These are phyloP conservation scores for Gorsachius magnificus DNA, from an alignment of 2,797 vertebrate species.

Conservation along the genomic window DNA sequence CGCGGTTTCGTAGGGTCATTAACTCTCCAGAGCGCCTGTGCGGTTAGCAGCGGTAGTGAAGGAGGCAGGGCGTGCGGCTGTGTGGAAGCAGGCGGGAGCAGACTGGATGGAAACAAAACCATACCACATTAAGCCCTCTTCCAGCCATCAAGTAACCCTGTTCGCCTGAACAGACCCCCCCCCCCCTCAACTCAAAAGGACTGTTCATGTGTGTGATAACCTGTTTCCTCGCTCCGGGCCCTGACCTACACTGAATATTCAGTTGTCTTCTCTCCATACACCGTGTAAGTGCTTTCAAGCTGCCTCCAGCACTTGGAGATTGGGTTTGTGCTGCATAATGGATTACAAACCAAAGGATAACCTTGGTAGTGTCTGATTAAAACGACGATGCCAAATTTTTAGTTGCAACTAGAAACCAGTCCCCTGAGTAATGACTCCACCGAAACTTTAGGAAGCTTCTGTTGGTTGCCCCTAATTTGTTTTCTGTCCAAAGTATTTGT, in stretches of 20 bases:
- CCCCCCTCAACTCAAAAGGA: neutral
- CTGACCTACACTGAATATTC: neutral
- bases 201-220: accelerated
- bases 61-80: too few relatives aligned
- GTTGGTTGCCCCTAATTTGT: neutral
- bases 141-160: neutral
- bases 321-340: neutral
- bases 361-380: neutral
- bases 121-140: accelerated
- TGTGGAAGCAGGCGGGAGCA: neutral
- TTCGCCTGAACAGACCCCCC: too few relatives aligned
- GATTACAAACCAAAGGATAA: neutral
- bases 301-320: accelerated
- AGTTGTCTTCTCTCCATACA: accelerated
- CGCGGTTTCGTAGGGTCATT: accelerated
- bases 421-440: neutral
- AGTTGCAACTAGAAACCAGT: neutral
- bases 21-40: neutral
- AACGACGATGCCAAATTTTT: neutral
- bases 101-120: neutral
- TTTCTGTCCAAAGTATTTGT: neutral
- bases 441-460: neutral
- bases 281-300: accelerated
- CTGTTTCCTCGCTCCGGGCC: too few relatives aligned
- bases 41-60: accelerated